These are phyloP conservation scores for Pangasianodon gigas DNA, from an alignment of 2,113 vertebrate genomes.

Conservation along the genomic window DNA sequence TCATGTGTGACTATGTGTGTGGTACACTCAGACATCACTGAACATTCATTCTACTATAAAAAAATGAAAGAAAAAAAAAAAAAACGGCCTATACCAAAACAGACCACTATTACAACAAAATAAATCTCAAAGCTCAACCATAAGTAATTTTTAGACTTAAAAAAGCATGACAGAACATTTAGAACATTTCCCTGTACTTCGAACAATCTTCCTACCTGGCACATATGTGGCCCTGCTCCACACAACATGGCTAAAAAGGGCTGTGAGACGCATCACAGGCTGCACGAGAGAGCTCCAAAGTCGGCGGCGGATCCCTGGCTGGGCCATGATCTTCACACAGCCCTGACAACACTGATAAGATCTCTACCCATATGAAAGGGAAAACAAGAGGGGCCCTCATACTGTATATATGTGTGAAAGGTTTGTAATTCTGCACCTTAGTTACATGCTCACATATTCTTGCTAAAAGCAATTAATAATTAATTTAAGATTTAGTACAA, in stretches of 20 bases:
- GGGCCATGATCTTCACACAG: conserved; percentile 19
- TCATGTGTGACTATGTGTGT: neutral
- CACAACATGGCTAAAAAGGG: conserved; percentile 37
- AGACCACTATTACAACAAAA: neutral
- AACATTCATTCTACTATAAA: neutral
- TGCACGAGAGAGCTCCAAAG: conserved; percentile 45
- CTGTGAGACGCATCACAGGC: conserved; percentile 32
- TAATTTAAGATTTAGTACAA: neutral
- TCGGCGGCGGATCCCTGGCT: neutral
- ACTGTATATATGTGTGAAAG: conserved; percentile 64
- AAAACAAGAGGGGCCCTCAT: conserved; percentile 18
- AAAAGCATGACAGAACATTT: neutral
- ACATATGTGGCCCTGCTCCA: conserved; percentile 2
- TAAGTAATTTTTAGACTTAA: neutral
- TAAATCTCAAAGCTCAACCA: neutral
- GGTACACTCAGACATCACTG: neutral
- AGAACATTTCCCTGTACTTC: neutral
- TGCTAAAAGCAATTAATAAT: conserved; percentile 44
- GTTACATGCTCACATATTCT: neutral
- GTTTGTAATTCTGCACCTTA: conserved; percentile 34
- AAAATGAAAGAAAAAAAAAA: neutral
- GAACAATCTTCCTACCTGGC: conserved; percentile 40
- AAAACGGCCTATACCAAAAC: neutral
- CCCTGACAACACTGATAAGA: conserved; percentile 25
- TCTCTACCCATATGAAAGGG: conserved; percentile 23